Conservation (phyloP, 1,140 invertebrate species). For the Rhagoletis zephyria region DNA sequence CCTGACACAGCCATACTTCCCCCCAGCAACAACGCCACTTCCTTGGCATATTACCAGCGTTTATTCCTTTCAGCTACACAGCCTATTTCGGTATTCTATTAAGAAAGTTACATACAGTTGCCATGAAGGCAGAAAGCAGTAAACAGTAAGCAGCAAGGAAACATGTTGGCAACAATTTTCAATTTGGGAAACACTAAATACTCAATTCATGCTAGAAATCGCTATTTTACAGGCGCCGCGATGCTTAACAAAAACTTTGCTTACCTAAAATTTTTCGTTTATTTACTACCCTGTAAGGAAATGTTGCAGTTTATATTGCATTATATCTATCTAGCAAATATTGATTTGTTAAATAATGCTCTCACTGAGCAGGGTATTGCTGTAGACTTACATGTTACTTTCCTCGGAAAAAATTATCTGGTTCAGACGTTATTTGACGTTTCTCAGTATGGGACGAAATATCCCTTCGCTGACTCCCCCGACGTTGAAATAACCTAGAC, state of each 20-base stretch:
- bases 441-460: too few species aligned
- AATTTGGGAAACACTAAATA: not conserved
- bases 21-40: not conserved
- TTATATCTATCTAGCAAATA: too few species aligned
- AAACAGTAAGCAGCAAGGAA: too few species aligned
- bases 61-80: not conserved
- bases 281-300: too few species aligned
- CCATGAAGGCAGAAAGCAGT: not conserved
- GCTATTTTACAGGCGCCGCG: constrained; percentile 20
- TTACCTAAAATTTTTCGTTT: not conserved
- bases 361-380: too few species aligned
- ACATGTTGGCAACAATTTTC: constrained; percentile 38
- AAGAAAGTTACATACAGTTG: constrained; percentile 12
- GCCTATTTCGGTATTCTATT: constrained; percentile 41
- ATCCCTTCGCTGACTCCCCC: too few species aligned
- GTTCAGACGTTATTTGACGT: too few species aligned
- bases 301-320: too few species aligned
- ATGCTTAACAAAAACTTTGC: constrained; percentile 37
- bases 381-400: too few species aligned
- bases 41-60: not conserved
- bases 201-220: constrained; percentile 42
- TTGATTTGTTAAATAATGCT: too few species aligned
- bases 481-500: too few species aligned
- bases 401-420: too few species aligned
- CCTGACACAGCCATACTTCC: not conserved